These are phyloP conservation scores for Patella ulyssiponensis DNA, from an alignment of 2,888 invertebrate genomes.

Conservation along the genomic window DNA sequence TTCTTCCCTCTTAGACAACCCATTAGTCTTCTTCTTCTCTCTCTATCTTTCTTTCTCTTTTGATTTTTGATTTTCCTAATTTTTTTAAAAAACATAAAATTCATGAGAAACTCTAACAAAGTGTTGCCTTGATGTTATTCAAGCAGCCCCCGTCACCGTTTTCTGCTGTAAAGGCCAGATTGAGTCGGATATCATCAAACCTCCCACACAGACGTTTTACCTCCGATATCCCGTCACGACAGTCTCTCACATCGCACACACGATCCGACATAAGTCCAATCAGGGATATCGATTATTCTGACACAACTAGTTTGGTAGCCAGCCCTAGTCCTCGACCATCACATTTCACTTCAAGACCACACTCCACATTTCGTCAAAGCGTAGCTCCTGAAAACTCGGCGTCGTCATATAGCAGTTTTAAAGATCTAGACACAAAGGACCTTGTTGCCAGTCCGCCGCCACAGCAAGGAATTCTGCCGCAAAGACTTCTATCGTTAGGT, in stretches of 20 bases:
- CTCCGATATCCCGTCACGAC: slow-evolving; percentile 16
- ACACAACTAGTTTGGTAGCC: slow-evolving; percentile 9
- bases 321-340: slow-evolving; percentile 13
- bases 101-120: slow-evolving; percentile 14
- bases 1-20: too few relatives aligned
- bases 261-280: slow-evolving; percentile 12
- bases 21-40: too few relatives aligned
- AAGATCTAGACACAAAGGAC: background rate
- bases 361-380: background rate
- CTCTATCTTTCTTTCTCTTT: too few relatives aligned
- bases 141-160: slow-evolving; percentile 43
- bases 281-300: background rate
- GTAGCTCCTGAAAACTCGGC: background rate
- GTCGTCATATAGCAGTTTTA: background rate
- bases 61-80: slow-evolving; percentile 1
- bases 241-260: slow-evolving; percentile 8
- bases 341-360: background rate
- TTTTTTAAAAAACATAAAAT: background rate
- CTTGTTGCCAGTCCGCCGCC: background rate
- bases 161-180: slow-evolving; percentile 22
- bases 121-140: slow-evolving; percentile 33
- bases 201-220: slow-evolving; percentile 40
- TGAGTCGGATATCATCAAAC: slow-evolving; percentile 27
- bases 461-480: background rate
- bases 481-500: background rate